Percentiles rank a stretch among this genome's conserved stretches.
Conservation (phyloP, 1,140 invertebrate genomes). For the Ostrea edulis region DNA sequence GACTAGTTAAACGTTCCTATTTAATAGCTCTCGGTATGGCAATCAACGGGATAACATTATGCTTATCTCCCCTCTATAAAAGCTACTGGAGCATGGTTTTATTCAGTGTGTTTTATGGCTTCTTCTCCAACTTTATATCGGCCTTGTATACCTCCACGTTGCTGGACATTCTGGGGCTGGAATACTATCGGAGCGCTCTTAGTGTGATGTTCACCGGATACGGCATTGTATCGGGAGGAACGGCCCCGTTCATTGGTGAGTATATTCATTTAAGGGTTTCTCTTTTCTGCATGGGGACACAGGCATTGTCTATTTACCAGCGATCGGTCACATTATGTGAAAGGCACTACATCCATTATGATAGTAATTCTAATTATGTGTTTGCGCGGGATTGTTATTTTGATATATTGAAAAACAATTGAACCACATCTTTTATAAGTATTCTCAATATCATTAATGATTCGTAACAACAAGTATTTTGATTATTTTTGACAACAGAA, state of each 20-base stretch:
- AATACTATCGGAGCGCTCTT: conserved; percentile 32
- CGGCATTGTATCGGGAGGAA: not conserved
- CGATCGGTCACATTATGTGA: no score
- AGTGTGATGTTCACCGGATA: not conserved
- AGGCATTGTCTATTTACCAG: not conserved
- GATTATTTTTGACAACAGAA: no score
- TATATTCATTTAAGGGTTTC: not conserved
- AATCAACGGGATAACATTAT: not conserved
- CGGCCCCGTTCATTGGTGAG: conserved; percentile 42
- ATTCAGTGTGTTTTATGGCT: conserved; percentile 18
- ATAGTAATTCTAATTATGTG: no score
- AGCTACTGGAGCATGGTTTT: conserved; percentile 16
- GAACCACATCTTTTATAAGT: no score
- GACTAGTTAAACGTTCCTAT: not conserved
- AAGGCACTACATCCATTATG: no score
- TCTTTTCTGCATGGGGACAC: not conserved
- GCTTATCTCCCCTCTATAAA: conserved; percentile 8
- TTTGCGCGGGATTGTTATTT: no score
- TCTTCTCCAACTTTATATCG: conserved; percentile 15
- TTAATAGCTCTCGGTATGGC: conserved; percentile 26
- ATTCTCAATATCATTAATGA: no score
- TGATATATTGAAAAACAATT: no score
- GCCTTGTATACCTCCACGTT: conserved; percentile 14
- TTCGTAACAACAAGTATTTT: no score
- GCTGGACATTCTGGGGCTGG: conserved; percentile 17